These are phyloP conservation scores for Myopa testacea DNA, from an alignment of 2,888 invertebrate species.

Conservation along the genomic window DNA sequence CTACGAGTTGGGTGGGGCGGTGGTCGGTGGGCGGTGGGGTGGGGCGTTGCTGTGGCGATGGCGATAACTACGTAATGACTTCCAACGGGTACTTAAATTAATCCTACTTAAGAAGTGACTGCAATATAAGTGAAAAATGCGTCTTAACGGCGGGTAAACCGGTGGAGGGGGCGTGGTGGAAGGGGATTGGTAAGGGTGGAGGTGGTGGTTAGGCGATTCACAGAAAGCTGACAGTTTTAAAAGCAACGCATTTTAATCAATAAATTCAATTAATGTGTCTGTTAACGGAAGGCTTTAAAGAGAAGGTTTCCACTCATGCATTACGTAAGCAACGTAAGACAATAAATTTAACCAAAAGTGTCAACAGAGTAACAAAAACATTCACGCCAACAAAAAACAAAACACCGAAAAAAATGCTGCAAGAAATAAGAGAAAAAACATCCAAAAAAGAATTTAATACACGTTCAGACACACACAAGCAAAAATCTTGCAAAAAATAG, in stretches of 20 bases:
- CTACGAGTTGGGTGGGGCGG: too few relatives aligned
- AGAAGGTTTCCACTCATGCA: neutral
- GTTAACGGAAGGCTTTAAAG: too few relatives aligned
- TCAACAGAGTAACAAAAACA: slow-evolving; percentile 34
- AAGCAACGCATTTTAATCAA: neutral
- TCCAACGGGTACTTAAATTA: slow-evolving; percentile 25
- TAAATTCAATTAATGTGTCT: neutral
- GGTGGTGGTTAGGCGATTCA: too few relatives aligned
- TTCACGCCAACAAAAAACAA: slow-evolving; percentile 38
- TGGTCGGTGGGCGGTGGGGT: neutral
- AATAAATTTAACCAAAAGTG: slow-evolving; percentile 28
- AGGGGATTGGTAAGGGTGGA: neutral
- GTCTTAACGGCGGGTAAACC: neutral
- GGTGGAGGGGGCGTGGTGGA: neutral
- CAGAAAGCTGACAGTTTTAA: neutral
- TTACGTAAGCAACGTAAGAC: neutral
- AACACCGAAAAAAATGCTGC: neutral
- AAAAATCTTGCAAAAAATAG: neutral
- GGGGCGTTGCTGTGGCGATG: neutral
- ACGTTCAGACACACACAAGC: too few relatives aligned
- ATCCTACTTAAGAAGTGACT: slow-evolving; percentile 8
- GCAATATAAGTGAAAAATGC: slow-evolving; percentile 11
- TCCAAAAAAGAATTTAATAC: too few relatives aligned
- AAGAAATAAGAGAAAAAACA: neutral
- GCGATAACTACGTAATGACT: neutral